Evolutionary conservation across 2,888 invertebrate species (phyloP), one percentile per base, ranked within the genome.

Genomic region (Acrobasis consociella): DNA sequence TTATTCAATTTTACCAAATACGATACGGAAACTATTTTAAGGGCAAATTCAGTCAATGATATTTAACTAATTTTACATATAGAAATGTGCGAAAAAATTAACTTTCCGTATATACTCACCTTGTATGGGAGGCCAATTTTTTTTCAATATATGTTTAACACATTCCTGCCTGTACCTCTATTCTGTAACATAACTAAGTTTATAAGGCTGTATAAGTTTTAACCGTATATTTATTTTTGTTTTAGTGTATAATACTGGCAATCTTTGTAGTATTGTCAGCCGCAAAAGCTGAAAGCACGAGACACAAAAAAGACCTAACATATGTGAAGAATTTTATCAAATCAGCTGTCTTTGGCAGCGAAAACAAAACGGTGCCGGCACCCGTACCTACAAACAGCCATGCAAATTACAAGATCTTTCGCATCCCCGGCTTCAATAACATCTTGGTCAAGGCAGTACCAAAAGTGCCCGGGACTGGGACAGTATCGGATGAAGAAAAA

Each of bases 241-340:
- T 84, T 60, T 79, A 86, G 85, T 81, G 73, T 55, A 63, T 83
- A 52, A 59, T 83, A 31, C 61, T 84, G 62, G 70, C 68, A 55
- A 72, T 69, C 60, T 63, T 73, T 2, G 73, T 67, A n/a, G 38
- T 69, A 42, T 70, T 71, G 51, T 55, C 67, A 50, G 70, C 81
- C 11, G 49, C 67, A 38, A 60, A 69, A 42, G 42, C 58, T 63
- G 66, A 67, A 59, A 65, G 60, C 9, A 13, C 49, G 13, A 72
- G 74, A 7, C 56, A 70, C 0, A 82, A 76, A 65, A 72, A 77
- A 66, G 67, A 78, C 52, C 50, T 81, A 0, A 52, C 68, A 5
- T 68, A 66, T 46, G 58, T 81, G 38, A 81, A 73, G 60, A 69
- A 75, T 46, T 58, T 80, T 1, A 60, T 80, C 0, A 17, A 62